These are phyloP conservation scores for Danaus melanippus DNA, from an alignment of 1,140 invertebrate species.

Conservation along the genomic window DNA sequence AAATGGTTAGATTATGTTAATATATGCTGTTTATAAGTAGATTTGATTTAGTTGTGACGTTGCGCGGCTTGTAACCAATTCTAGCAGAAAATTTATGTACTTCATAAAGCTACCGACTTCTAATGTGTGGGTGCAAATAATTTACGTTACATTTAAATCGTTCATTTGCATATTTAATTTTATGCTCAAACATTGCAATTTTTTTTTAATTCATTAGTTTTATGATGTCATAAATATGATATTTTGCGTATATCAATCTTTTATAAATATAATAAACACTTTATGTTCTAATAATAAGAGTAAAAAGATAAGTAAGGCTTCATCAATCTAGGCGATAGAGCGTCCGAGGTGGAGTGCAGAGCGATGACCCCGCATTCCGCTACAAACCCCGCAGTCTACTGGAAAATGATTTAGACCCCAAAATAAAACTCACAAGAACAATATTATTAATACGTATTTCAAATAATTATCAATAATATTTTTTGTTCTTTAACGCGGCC, in stretches of 20 bases:
- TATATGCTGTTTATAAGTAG: slow-evolving; percentile 51
- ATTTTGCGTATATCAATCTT: background rate
- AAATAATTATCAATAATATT: no score
- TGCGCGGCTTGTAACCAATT: slow-evolving; percentile 42
- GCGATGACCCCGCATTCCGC: slow-evolving; percentile 50
- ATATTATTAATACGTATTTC: no score
- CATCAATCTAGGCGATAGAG: slow-evolving; percentile 60
- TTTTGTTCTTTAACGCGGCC: no score
- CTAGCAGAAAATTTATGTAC: slow-evolving; percentile 56
- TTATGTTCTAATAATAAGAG: slow-evolving; percentile 13
- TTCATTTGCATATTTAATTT: slow-evolving; percentile 17
- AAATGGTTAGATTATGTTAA: slow-evolving; percentile 65
- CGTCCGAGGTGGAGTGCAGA: slow-evolving; percentile 52
- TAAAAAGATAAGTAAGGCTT: slow-evolving; percentile 19
- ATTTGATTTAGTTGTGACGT: slow-evolving; percentile 54
- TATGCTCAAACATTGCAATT: background rate
- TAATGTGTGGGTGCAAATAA: slow-evolving; percentile 43
- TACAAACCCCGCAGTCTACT: slow-evolving; percentile 60
- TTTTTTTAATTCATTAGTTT: background rate
- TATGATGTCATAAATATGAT: no score
- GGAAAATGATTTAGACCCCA: slow-evolving; percentile 24
- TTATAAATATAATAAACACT: background rate
- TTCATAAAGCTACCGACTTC: slow-evolving; percentile 50
- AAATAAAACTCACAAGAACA: slow-evolving; percentile 22
- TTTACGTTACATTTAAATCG: slow-evolving; percentile 20